Evolutionary conservation across 2,113 vertebrate species (phyloP), one percentile per base, ranked within the genome.

Genomic region (Ardeotis arabs): DNA sequence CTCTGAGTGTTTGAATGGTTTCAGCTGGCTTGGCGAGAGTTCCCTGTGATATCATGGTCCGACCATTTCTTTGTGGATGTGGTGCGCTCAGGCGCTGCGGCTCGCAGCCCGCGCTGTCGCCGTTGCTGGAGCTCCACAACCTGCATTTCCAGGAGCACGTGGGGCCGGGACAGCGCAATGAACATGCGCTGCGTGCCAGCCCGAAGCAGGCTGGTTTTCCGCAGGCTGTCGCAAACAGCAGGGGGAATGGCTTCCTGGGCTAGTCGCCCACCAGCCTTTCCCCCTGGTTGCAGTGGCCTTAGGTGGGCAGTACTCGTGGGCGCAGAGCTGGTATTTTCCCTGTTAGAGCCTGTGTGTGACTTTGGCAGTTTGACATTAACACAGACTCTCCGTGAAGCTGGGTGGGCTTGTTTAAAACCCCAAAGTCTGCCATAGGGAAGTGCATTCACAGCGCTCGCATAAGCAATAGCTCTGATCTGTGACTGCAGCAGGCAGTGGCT

Each of bases 11-110:
- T 95, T 96, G 96, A 97, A 87, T 87, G 97, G 80, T 97, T 98
- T 97, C 95, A 97, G 96, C 93, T 98, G 97, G 35, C 89, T 96
- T 98, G 96, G 96, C 89, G 3, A 91, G 92, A 49, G 55, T n/a
- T 94, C 89, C 91, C 73, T 72, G 91, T 97, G 96, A 95, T 88
- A 93, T 96, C 96, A 97, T 89, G 91, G 83, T 68, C 93, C 7
- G 88, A 95, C 94, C 87, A 75, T 89, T 94, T 90, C 90, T 84
- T 9, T 87, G 90, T 27, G 72, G 89, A 25, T 66, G 55, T 66
- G 77, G 66, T 87, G 64, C 31, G 84, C 90, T 67, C 28, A 39
- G 74, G 72, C 94, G 58, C 84, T 1, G 14, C 20, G 39, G 37
- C 79, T 86, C 7, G 3, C 3, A 10, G 84, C 62, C n/a, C 82